A percentile compares a stretch with the other conserved stretches of the same genome.
Evolutionary conservation across 2,888 invertebrate genomes (phyloP).

Genomic region (Drosophila mulleri): DNA sequence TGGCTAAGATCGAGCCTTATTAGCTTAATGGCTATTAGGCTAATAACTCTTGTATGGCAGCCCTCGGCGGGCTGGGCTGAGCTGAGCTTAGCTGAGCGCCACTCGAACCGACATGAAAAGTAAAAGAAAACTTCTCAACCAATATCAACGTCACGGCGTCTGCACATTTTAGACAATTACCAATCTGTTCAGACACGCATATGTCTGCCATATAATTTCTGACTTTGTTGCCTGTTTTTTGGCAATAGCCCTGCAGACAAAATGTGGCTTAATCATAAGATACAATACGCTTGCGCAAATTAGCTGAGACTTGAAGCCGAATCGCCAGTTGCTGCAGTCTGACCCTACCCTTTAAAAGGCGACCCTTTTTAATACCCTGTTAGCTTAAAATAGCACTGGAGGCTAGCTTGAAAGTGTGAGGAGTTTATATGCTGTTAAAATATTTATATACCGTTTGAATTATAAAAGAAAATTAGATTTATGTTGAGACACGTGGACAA

Average conservation of each 20-base stretch:
- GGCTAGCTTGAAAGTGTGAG: neutral
- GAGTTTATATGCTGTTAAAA: neutral
- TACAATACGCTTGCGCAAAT: constrained; percentile 57
- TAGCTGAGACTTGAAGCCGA: constrained; percentile 49
- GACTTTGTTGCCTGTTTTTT: constrained; percentile 40
- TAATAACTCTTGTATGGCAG: constrained; percentile 50
- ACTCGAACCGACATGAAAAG: constrained; percentile 22
- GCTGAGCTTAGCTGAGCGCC: constrained; percentile 38
- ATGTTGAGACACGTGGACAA: too few relatives aligned
- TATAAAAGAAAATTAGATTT: too few relatives aligned
- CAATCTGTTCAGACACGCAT: constrained; percentile 54
- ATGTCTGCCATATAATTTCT: constrained; percentile 59
- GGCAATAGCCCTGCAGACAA: constrained; percentile 50
- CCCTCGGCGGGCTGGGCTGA: constrained; percentile 1
- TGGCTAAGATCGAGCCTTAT: constrained; percentile 34
- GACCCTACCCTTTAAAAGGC: constrained; percentile 39
- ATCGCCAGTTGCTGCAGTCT: constrained; percentile 20
- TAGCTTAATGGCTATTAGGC: constrained; percentile 54
- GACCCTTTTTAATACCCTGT: constrained; percentile 44
- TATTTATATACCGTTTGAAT: too few relatives aligned
- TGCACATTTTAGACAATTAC: constrained; percentile 57
- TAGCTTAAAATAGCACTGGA: neutral
- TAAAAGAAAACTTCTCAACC: constrained; percentile 20
- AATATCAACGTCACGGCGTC: constrained; percentile 44
- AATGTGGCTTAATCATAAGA: constrained; percentile 69